Base-by-base conservation (phyloP, 2,797 vertebrate genomes). In the Phoebastria nigripes region DNA sequence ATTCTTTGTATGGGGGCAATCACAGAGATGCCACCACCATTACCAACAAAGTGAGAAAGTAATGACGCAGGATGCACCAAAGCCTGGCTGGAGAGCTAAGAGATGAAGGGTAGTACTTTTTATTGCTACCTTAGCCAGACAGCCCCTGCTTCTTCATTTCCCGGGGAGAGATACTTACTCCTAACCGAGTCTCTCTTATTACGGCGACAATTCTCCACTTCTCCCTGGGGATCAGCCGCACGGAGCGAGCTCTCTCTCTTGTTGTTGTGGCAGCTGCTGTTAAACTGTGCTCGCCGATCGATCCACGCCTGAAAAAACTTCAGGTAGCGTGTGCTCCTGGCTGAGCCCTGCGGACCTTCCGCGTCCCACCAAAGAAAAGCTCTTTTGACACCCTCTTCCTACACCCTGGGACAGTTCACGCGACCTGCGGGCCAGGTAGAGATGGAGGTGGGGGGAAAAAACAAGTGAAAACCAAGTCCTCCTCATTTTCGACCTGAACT, bases 401-500 rank as follows among this genome's bases (percentile, higher is more conserved):
- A 3, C 58, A 55, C 62, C 2, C 0, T 1, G 33, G 66, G 63
- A 66, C 51, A 49, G 25, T 2, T 35, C 47, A 72, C 0, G 0
- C 3, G 2, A 37, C 13, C 66, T 28, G 52, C 0, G 0, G 12
- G 39, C 17, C 55, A 37, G 14, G 12, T 26, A 63, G 42, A 56
- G 33, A 18, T 4, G 0, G 3, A 17, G 3, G 2, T 9, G 3
- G 25, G 3, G 6, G 5, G 5, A 3, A 17, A 9, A 49, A 71
- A 62, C 2, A 1, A 47, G 25, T 8, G 39, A 39, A 76, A 14
- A 1, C 1, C 33, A 31, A 47, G 19, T 44, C 83, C 51, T 76
- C 16, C 47, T 46, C 3, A 1, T 74, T 82, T 41, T 59, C 74
- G 28, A 29, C 52, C 66, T 33, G 20, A 44, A 17, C 18, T 12